Conservation (phyloP, 1,140 invertebrate genomes). For the Atta cephalotes region DNA sequence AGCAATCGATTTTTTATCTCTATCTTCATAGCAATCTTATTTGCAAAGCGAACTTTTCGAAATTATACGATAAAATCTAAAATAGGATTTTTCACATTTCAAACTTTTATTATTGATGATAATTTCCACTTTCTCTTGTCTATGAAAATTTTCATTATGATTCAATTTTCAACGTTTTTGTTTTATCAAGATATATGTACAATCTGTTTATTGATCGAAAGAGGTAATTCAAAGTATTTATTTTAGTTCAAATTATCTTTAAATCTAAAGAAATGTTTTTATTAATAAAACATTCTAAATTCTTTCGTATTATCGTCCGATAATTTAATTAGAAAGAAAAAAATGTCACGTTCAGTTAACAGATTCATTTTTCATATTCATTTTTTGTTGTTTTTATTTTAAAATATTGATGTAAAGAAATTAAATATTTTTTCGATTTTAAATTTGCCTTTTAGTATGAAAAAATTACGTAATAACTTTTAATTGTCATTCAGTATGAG, state of each 20-base stretch:
- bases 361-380: background rate
- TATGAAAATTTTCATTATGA: background rate
- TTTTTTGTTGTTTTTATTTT: background rate
- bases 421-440: background rate
- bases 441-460: background rate
- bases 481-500: background rate
- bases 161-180: background rate
- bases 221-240: background rate
- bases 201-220: background rate
- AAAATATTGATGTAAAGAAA: background rate
- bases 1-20: slow-evolving; percentile 29
- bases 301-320: background rate
- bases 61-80: slow-evolving; percentile 20
- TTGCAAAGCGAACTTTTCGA: background rate
- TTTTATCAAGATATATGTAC: background rate
- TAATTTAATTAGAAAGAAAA: background rate
- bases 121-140: background rate
- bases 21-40: background rate
- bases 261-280: background rate
- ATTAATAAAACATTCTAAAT: background rate
- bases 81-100: background rate
- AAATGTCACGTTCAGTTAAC: background rate
- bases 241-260: background rate
- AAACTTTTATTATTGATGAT: background rate
- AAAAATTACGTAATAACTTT: background rate